These are phyloP conservation scores for Monochamus saltuarius DNA, from an alignment of 1,140 invertebrate genomes.

Conservation along the genomic window DNA sequence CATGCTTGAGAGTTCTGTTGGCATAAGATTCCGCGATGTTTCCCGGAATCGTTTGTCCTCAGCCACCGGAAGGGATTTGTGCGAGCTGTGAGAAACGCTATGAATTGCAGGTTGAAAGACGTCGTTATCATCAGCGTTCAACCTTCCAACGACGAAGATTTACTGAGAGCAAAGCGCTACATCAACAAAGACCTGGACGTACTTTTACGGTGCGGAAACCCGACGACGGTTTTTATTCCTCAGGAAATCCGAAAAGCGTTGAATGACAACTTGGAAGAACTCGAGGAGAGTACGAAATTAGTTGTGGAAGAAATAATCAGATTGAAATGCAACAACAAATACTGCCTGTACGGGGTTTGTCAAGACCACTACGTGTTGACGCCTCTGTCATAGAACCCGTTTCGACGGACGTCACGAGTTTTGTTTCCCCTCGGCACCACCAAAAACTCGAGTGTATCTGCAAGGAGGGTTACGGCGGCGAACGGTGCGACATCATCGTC, in stretches of 20 bases:
- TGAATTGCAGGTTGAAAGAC: conserved; percentile 73
- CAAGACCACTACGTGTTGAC: conserved; percentile 74
- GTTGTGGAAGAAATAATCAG: conserved; percentile 77
- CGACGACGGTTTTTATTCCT: conserved; percentile 53
- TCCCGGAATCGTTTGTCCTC: conserved; percentile 81
- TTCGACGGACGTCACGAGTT: conserved; percentile 77
- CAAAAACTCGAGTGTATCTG: conserved; percentile 81
- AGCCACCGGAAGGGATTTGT: conserved; percentile 84
- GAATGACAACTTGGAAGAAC: conserved; percentile 68
- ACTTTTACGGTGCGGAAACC: conserved; percentile 76
- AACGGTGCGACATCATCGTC: conserved; percentile 66
- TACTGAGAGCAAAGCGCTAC: conserved; percentile 46
- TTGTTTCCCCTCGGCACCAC: conserved; percentile 79
- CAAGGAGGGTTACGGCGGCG: conserved; percentile 77
- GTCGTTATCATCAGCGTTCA: conserved; percentile 72
- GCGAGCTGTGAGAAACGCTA: conserved; percentile 74
- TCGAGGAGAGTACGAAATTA: conserved; percentile 76
- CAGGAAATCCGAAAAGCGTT: conserved; percentile 66
- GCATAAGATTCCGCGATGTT: conserved; percentile 78
- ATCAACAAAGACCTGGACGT: conserved; percentile 73
- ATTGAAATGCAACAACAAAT: conserved; percentile 70
- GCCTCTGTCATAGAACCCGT: conserved; percentile 66
- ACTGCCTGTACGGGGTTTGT: conserved; percentile 83
- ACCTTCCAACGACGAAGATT: conserved; percentile 57
- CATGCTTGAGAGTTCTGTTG: conserved; percentile 82